Conservation (phyloP, 1,140 invertebrate species). For the Caenorhabditis brenneri region DNA sequence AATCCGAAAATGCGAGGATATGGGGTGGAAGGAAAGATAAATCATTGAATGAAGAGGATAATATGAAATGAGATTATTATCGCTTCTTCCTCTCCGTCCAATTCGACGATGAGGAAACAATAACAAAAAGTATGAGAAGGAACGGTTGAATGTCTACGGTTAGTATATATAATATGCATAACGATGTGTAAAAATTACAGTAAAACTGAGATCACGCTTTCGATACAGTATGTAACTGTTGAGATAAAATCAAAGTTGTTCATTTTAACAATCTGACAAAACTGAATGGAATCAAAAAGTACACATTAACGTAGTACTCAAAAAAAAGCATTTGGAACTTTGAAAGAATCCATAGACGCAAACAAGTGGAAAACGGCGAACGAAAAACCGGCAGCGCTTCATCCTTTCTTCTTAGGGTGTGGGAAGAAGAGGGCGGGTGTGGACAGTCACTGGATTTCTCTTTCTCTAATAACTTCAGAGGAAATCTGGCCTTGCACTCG, state of each 20-base stretch:
- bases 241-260: not conserved
- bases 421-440: slow-evolving; percentile 29
- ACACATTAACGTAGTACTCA: not conserved
- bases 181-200: slow-evolving; percentile 1
- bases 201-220: not conserved
- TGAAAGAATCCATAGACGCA: slow-evolving; percentile 14
- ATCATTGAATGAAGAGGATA: slow-evolving; percentile 31
- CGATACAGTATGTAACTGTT: not conserved
- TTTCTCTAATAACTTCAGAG: slow-evolving; percentile 41
- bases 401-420: not conserved
- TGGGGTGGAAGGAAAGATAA: not conserved
- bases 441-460: slow-evolving; percentile 38
- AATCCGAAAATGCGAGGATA: not conserved
- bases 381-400: slow-evolving; percentile 33
- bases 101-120: not conserved
- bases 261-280: not conserved
- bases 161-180: not conserved
- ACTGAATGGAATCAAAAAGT: not conserved
- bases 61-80: slow-evolving; percentile 33
- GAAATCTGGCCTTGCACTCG: slow-evolving; percentile 34
- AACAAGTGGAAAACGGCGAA: slow-evolving; percentile 24
- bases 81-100: not conserved
- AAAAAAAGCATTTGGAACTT: not conserved
- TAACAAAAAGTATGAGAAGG: slow-evolving; percentile 9
- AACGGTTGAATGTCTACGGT: not conserved